phyloP scores from a whole-genome alignment of 2,113 vertebrate genomes.

The Lasiurus cinereus region DNA sequence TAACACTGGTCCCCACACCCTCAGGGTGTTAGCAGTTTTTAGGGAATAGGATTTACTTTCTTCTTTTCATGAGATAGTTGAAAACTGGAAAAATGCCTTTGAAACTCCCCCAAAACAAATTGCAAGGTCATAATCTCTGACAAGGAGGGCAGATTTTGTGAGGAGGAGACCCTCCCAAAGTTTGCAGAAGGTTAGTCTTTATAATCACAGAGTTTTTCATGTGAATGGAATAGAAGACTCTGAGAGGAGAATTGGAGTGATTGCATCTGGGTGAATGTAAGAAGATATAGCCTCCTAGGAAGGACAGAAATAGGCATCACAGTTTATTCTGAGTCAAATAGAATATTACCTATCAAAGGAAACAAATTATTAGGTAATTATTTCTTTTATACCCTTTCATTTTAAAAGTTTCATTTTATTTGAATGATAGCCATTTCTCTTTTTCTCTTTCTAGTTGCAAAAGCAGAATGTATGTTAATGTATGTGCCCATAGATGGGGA shows the following conservation, averaged over 20 bases:
- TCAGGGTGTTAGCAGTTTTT: neutral
- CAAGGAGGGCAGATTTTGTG: neutral
- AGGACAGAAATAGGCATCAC: neutral
- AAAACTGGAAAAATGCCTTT: neutral
- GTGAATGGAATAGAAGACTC: neutral
- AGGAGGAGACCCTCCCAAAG: neutral
- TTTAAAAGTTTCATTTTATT: neutral
- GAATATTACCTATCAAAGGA: neutral
- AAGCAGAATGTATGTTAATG: neutral
- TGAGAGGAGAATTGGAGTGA: neutral
- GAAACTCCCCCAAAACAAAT: neutral
- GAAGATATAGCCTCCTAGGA: neutral
- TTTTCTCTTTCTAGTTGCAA: neutral
- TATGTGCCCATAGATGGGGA: neutral
- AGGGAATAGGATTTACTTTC: neutral
- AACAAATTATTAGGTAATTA: neutral
- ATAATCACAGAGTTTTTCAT: neutral
- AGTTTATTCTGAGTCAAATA: neutral
- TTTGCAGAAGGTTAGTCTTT: neutral
- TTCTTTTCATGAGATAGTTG: neutral
- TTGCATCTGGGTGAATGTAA: neutral
- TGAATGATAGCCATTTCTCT: neutral
- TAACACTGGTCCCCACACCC: neutral
- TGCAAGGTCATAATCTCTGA: constrained; percentile 6
- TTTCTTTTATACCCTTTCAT: neutral